A percentile compares a stretch with the other conserved stretches of the same genome.
Conservation (phyloP, 1,140 invertebrate species). For the Druon quercuslanigerum region DNA sequence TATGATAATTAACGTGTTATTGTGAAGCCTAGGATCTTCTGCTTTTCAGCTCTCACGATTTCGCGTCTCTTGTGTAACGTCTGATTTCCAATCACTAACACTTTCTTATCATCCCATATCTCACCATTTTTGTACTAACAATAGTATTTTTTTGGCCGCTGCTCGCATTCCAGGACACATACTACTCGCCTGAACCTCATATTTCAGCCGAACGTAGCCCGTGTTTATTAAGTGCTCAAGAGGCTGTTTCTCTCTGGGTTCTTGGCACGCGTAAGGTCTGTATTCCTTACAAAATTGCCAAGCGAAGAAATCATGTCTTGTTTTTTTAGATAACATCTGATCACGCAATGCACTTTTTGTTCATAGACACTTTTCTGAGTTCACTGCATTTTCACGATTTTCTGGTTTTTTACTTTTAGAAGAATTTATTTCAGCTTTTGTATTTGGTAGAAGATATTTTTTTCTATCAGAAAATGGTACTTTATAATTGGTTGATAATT, state of each 20-base stretch:
- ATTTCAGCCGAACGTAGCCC: conserved; percentile 78
- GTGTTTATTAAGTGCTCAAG: conserved; percentile 90
- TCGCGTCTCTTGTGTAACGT: conserved; percentile 19
- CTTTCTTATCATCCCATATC: background rate
- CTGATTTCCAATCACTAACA: conserved; percentile 21
- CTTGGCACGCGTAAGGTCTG: conserved; percentile 92
- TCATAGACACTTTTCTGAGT: conserved; percentile 1
- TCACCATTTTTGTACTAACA: conserved; percentile 58
- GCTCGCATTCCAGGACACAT: conserved; percentile 80
- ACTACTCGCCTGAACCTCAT: conserved; percentile 80
- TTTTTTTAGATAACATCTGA: conserved; percentile 22
- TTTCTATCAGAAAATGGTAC: no score
- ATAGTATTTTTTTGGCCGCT: conserved; percentile 62
- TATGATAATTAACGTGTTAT: background rate
- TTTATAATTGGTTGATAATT: no score
- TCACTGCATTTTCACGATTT: conserved; percentile 42
- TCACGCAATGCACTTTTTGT: conserved; percentile 23
- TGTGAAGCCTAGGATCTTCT: background rate
- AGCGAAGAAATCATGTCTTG: conserved; percentile 43
- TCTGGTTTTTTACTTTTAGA: background rate
- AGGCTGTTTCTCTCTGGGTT: conserved; percentile 92
- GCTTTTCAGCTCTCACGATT: conserved; percentile 22
- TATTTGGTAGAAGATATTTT: no score
- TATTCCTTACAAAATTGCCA: conserved; percentile 67
- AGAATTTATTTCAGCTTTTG: background rate